Evolutionary conservation across 2,797 vertebrate genomes (phyloP), one percentile per base, ranked within the genome.

Genomic region (Channallabes apus): DNA sequence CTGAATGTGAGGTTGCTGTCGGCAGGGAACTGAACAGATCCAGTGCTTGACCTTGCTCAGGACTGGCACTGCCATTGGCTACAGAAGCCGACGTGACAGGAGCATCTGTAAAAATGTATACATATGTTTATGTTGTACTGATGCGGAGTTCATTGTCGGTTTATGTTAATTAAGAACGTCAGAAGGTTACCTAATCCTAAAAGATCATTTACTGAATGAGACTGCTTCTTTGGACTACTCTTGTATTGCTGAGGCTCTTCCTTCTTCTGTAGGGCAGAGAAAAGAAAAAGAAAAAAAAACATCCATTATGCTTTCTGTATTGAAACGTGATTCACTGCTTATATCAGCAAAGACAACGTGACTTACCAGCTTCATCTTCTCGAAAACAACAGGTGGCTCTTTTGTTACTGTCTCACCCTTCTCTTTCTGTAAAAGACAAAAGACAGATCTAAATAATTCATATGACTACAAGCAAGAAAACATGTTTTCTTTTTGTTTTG

Each of bases 321-420:
- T n/a, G 64, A 32, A 77, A 79, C 35, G 68, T 4, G 67, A 79
- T 84, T 20, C 2, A 62, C 58, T n/a, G 61, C 54, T 38, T 0
- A 41, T 83, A 90, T 46, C 29, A 88, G 46, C 69, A 68, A 46
- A 62, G 59, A 58, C 46, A 51, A 51, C 3, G 12, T 65, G 64
- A 89, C 94, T 93, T 92, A 99, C 98, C 97, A 96, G 94, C 93
- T 98, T 99, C 93, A 99, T 98, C 93, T 98, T 99, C 94, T 99
- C 97, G 92, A 99, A 99, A 89, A 99, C 95, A 83, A 99, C 93
- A 61, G 95, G 95, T 3, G 97, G 96, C 84, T 96, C 93, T 91
- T 98, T 99, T 64, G 93, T 94, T 73, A 95, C 95, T 11, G 95
- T 93, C 84, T 97, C 96, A 20, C 91, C 95, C 86, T 97, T 98